These are phyloP conservation scores for Cremastobaeus sp. DNA, from an alignment of 2,888 invertebrate genomes.

Conservation along the genomic window DNA sequence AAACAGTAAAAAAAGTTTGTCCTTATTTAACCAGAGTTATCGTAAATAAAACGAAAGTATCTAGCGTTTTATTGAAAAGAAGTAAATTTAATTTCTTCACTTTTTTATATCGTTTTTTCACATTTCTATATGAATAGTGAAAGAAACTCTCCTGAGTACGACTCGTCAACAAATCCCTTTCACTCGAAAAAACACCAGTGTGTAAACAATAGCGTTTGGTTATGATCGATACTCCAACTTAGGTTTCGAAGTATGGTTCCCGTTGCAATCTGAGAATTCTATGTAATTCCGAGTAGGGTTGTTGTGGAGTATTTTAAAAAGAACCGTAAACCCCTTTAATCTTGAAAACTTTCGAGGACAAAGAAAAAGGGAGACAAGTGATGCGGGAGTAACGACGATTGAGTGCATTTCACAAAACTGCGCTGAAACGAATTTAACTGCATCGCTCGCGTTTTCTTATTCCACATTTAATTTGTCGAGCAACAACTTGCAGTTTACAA, in stretches of 20 bases:
- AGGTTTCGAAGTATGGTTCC: conserved; percentile 27
- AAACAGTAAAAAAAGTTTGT: too few species aligned
- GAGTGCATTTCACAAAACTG: conserved; percentile 44
- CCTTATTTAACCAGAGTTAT: neutral
- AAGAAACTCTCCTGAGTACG: too few species aligned
- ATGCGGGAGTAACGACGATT: conserved; percentile 52
- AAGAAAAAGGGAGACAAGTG: conserved; percentile 51
- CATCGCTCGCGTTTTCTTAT: conserved; percentile 22
- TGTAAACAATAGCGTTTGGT: too few species aligned
- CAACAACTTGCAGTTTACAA: too few species aligned
- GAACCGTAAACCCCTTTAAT: conserved; percentile 56
- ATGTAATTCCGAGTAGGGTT: conserved; percentile 40
- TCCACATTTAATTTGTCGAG: too few species aligned
- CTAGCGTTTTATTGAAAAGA: neutral
- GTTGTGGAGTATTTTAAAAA: conserved; percentile 51
- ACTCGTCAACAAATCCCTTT: too few species aligned
- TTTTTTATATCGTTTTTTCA: neutral
- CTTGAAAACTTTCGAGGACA: conserved; percentile 51
- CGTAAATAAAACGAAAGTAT: too few species aligned
- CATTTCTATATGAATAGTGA: too few species aligned
- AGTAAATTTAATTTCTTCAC: neutral
- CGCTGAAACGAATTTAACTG: conserved; percentile 42
- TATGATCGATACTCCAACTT: conserved; percentile 46
- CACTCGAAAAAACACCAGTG: neutral
- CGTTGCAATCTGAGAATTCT: conserved; percentile 46